phyloP scores from a whole-genome alignment of 1,140 invertebrate genomes.

The Uloborus diversus region DNA sequence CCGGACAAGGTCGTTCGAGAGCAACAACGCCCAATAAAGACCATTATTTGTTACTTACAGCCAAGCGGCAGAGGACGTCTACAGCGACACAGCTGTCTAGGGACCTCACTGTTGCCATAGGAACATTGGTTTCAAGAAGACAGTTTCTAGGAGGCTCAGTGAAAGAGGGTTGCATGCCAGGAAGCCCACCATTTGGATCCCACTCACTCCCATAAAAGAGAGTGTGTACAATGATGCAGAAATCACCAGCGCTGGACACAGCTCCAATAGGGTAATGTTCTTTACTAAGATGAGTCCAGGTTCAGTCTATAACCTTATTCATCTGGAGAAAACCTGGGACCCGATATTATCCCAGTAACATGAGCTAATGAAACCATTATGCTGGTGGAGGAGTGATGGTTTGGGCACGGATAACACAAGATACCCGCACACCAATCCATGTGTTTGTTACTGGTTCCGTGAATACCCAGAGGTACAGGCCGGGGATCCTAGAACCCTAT shows the following conservation, averaged over 20 bases:
- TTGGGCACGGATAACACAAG: background rate
- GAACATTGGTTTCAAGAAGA: slow-evolving; percentile 9
- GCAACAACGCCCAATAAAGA: background rate
- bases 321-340: background rate
- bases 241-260: slow-evolving; percentile 1
- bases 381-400: background rate
- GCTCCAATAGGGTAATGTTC: background rate
- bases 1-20: background rate
- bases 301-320: slow-evolving; percentile 13
- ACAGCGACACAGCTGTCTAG: background rate
- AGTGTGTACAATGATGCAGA: background rate
- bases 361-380: too few species aligned
- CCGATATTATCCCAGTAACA: background rate
- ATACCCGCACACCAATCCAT: slow-evolving; percentile 3
- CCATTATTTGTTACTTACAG: slow-evolving; percentile 4
- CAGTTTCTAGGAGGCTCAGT: background rate
- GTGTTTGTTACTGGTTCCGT: slow-evolving; percentile 4
- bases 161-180: slow-evolving; percentile 2
- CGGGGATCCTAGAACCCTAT: too few species aligned
- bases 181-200: background rate
- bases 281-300: slow-evolving; percentile 8
- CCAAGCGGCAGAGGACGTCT: background rate
- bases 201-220: slow-evolving; percentile 11
- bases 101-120: background rate
- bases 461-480: slow-evolving; percentile 1